phyloP scores from a whole-genome alignment of 1,140 invertebrate genomes.

The Pseudomyrmex cubaensis region DNA sequence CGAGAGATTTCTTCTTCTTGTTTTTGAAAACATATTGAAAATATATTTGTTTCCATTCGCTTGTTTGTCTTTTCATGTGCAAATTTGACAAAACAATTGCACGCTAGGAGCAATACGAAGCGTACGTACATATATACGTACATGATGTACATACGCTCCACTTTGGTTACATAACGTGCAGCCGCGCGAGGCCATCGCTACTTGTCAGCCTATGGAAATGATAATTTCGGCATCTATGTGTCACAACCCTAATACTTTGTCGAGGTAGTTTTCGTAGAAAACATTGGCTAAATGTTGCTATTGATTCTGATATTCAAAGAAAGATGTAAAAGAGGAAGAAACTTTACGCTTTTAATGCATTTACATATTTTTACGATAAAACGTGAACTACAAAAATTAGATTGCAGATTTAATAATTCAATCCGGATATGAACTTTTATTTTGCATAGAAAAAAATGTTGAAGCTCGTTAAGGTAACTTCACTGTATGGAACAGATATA shows the following conservation, averaged over 20 bases:
- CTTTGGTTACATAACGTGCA: constrained; percentile 61
- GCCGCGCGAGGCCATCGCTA: constrained; percentile 38
- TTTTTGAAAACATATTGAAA: background rate
- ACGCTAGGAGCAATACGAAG: constrained; percentile 47
- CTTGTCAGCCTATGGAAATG: constrained; percentile 59
- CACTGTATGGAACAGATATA: too few species aligned
- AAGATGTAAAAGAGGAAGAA: too few species aligned
- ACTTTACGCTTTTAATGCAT: too few species aligned
- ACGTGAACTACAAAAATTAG: too few species aligned
- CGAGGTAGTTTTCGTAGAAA: background rate
- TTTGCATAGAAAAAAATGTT: too few species aligned
- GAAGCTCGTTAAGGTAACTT: too few species aligned
- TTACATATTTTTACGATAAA: too few species aligned
- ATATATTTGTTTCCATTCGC: constrained; percentile 26
- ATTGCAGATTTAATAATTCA: too few species aligned
- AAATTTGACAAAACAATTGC: constrained; percentile 76
- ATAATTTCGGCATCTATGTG: constrained; percentile 49
- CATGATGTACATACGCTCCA: constrained; percentile 6
- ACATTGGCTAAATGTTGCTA: background rate
- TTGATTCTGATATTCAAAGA: too few species aligned
- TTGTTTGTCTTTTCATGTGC: constrained; percentile 78
- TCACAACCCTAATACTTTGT: constrained; percentile 14
- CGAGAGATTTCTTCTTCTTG: background rate
- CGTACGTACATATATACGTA: background rate
- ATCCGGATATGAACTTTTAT: too few species aligned